Evolutionary conservation across 2,113 vertebrate genomes (phyloP).

Genomic region (Eleginops maclovinus): DNA sequence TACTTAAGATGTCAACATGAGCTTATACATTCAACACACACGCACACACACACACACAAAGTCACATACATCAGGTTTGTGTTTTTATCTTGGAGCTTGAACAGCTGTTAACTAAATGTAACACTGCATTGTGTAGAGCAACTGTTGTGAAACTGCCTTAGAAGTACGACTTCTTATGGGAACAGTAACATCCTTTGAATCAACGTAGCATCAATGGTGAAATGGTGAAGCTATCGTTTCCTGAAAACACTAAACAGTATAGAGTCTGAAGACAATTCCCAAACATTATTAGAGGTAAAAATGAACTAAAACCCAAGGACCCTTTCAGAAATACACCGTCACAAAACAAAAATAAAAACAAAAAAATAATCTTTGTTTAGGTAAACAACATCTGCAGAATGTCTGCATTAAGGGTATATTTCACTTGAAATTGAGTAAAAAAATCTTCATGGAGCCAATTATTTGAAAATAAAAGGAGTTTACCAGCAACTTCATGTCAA

Average conservation of each 20-base stretch:
- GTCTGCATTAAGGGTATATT: constrained; percentile 48
- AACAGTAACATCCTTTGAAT: background rate
- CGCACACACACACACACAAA: constrained; percentile 4
- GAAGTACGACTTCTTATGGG: background rate
- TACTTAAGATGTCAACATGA: constrained; percentile 33
- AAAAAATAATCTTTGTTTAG: constrained; percentile 53
- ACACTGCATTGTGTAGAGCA: constrained; percentile 66
- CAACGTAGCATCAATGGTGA: background rate
- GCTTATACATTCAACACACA: constrained; percentile 15
- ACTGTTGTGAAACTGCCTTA: constrained; percentile 7
- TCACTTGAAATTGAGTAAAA: constrained; percentile 41
- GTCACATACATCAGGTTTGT: constrained; percentile 46
- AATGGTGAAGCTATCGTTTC: background rate
- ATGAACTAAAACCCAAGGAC: constrained; percentile 59
- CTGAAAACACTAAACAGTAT: background rate
- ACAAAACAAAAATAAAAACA: constrained; percentile 25
- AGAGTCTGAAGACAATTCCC: constrained; percentile 13
- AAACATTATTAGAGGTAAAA: constrained; percentile 71
- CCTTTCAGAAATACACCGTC: constrained; percentile 50
- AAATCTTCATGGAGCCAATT: constrained; percentile 43
- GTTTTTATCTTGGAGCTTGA: constrained; percentile 59
- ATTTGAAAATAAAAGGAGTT: constrained; percentile 47
- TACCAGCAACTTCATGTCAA: constrained; percentile 48
- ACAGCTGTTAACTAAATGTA: constrained; percentile 58
- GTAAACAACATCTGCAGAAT: constrained; percentile 51